These are phyloP conservation scores for Acleris holmiana DNA, from an alignment of 2,888 invertebrate species.

Conservation along the genomic window DNA sequence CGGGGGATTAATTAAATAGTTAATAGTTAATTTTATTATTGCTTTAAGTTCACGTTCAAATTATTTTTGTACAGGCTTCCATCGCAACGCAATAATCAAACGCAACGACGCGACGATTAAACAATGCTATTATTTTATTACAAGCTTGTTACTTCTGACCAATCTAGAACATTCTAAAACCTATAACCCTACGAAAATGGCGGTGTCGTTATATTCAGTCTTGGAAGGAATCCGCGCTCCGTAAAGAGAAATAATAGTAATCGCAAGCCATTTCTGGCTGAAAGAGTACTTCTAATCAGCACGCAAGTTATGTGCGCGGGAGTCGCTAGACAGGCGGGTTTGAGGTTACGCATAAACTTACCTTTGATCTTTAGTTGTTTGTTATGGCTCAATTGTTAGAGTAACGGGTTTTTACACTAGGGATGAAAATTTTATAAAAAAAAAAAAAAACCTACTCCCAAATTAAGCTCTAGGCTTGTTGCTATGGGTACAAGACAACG, in stretches of 20 bases:
- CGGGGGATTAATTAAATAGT: too few species aligned
- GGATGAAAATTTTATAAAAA: too few species aligned
- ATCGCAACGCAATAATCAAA: too few species aligned
- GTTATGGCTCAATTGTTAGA: background rate
- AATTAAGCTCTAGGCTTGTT: too few species aligned
- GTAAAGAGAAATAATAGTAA: conserved; percentile 71
- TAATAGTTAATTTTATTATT: too few species aligned
- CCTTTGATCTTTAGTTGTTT: background rate
- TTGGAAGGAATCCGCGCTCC: conserved; percentile 51
- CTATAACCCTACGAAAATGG: conserved; percentile 57
- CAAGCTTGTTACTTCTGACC: conserved; percentile 28
- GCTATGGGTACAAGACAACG: too few species aligned
- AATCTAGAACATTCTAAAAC: conserved; percentile 48
- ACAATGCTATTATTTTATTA: too few species aligned
- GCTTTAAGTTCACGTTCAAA: too few species aligned
- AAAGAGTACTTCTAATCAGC: conserved; percentile 56
- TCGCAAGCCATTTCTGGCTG: conserved; percentile 50
- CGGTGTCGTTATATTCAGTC: conserved; percentile 68
- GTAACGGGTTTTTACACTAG: too few species aligned
- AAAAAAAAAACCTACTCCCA: too few species aligned
- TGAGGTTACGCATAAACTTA: conserved; percentile 17
- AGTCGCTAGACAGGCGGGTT: conserved; percentile 4
- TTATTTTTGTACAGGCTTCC: too few species aligned
- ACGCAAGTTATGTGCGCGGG: conserved; percentile 14
- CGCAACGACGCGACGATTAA: too few species aligned